phyloP scores from a whole-genome alignment of 2,888 invertebrate genomes.

The Parasteatoda lunata region DNA sequence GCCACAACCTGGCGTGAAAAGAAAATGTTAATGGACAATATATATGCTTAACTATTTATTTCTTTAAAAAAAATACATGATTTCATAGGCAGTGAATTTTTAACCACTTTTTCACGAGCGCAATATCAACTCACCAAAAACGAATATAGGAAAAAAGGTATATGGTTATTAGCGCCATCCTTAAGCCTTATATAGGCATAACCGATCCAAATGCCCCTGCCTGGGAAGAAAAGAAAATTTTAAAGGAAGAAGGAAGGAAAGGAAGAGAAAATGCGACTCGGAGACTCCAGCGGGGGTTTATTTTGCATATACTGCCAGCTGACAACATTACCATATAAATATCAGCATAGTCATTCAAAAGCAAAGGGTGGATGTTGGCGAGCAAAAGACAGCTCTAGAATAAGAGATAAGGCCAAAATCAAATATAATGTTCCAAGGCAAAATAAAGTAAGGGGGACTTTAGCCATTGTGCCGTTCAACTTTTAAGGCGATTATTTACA shows the following conservation, averaged over 20 bases:
- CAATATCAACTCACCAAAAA: too few relatives aligned
- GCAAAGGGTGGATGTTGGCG: not conserved
- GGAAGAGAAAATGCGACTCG: constrained; percentile 43
- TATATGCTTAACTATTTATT: too few relatives aligned
- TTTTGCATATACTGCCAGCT: constrained; percentile 51
- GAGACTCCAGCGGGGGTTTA: constrained; percentile 20
- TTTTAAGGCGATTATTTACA: constrained; percentile 47
- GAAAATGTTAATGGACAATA: too few relatives aligned
- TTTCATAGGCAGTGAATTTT: too few relatives aligned
- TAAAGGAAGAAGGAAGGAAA: not conserved
- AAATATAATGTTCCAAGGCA: constrained; percentile 23
- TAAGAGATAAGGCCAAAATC: constrained; percentile 39
- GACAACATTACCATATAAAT: constrained; percentile 57
- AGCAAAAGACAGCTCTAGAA: constrained; percentile 8
- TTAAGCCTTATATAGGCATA: too few relatives aligned
- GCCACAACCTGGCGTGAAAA: too few relatives aligned
- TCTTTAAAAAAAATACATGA: too few relatives aligned
- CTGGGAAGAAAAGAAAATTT: not conserved
- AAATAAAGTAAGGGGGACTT: constrained; percentile 29
- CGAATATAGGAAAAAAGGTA: too few relatives aligned
- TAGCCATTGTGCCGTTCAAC: constrained; percentile 21
- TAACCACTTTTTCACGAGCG: too few relatives aligned
- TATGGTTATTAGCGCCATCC: too few relatives aligned
- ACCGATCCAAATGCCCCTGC: not conserved
- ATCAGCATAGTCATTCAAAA: constrained; percentile 37